phyloP scores from a whole-genome alignment of 2,888 invertebrate genomes.

The Oscheius onirici region DNA sequence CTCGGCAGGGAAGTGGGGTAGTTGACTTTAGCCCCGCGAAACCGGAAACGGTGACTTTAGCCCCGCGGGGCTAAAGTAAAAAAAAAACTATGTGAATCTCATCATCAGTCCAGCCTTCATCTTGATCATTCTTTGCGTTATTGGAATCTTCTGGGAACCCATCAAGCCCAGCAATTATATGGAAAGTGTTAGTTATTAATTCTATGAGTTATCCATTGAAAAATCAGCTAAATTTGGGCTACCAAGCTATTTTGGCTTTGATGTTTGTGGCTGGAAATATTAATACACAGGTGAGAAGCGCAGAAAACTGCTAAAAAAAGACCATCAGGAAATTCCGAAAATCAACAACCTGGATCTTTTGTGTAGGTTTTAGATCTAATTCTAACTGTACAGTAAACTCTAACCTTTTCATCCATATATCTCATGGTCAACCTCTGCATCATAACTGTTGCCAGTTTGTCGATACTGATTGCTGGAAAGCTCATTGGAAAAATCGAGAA shows the following conservation, averaged over 20 bases:
- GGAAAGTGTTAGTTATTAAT: not conserved
- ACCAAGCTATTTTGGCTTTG: not conserved
- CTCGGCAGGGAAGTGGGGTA: too few relatives aligned
- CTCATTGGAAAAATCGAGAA: constrained; percentile 1
- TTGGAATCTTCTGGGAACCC: constrained; percentile 16
- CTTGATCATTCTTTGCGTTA: not conserved
- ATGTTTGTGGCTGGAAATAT: constrained; percentile 3
- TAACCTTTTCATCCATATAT: not conserved
- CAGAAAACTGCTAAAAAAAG: too few relatives aligned
- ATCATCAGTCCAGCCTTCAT: constrained; percentile 11
- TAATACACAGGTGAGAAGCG: too few relatives aligned
- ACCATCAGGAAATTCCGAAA: constrained; percentile 13
- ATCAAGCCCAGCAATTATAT: constrained; percentile 1
- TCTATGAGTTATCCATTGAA: not conserved
- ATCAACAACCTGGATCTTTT: not conserved
- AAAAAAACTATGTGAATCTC: constrained; percentile 12
- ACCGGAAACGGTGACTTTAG: too few relatives aligned
- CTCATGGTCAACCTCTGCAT: constrained; percentile 1
- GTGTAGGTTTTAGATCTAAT: not conserved
- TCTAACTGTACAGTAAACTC: too few relatives aligned
- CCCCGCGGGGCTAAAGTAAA: too few relatives aligned
- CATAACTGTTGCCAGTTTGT: constrained; percentile 6
- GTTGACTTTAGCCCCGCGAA: too few relatives aligned
- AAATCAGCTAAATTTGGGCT: constrained; percentile 2
- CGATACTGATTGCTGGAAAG: not conserved